Percentiles rank a stretch among this genome's conserved stretches.
These are phyloP conservation scores for Escarpia spicata DNA, from an alignment of 2,888 invertebrate species.

Conservation along the genomic window DNA sequence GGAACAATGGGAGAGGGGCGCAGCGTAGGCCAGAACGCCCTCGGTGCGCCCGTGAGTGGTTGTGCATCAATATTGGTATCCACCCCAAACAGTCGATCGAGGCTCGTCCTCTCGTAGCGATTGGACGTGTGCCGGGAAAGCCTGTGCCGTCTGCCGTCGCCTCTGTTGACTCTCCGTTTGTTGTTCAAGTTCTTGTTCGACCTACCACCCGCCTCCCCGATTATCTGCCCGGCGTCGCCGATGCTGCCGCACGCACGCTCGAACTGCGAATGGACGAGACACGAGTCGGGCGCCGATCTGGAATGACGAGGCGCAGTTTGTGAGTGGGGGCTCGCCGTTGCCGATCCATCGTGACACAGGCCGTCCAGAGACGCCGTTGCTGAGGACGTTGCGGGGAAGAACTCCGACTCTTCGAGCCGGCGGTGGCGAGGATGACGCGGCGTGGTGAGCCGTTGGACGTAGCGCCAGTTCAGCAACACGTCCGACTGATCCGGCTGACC, in stretches of 20 bases:
- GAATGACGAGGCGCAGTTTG: neutral
- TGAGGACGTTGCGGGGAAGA: neutral
- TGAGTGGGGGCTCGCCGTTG: neutral
- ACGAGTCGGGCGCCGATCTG: neutral
- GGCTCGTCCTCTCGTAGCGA: neutral
- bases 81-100: neutral
- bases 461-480: neutral
- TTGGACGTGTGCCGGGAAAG: neutral
- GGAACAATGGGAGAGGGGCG: neutral
- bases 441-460: neutral
- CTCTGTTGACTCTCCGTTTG: neutral
- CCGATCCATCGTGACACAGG: neutral
- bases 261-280: neutral
- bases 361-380: neutral
- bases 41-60: neutral
- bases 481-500: neutral
- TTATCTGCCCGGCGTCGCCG: neutral
- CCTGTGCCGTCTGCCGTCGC: neutral
- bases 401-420: neutral
- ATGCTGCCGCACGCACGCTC: neutral
- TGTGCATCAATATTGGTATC: neutral
- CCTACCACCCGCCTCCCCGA: neutral
- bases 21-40: neutral
- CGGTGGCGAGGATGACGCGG: neutral
- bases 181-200: neutral